Evolutionary conservation across 1,140 invertebrate genomes (phyloP).

Genomic region (Hydropsyche tenuis): DNA sequence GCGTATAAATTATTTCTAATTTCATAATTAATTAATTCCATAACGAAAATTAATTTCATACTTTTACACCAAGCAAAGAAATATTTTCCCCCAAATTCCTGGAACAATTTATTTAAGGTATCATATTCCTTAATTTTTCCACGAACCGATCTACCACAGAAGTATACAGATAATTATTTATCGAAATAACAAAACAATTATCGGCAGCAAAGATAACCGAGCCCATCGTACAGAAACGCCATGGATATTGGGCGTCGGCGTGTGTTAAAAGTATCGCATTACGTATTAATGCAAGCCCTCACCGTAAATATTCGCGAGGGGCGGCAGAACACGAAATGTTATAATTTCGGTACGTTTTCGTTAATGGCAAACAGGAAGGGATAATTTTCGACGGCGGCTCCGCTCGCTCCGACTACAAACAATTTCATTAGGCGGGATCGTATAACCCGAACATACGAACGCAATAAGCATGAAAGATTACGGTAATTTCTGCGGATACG

Average conservation of each 20-base stretch:
- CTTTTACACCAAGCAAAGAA: too few species aligned
- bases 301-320: constrained; percentile 27
- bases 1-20: too few species aligned
- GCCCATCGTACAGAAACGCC: too few species aligned
- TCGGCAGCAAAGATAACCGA: too few species aligned
- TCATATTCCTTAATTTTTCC: too few species aligned
- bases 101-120: too few species aligned
- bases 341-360: constrained; percentile 45
- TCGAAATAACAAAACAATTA: too few species aligned
- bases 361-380: constrained; percentile 46
- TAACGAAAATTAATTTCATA: too few species aligned
- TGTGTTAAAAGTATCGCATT: constrained; percentile 32
- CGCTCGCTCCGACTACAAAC: constrained; percentile 26
- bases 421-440: constrained; percentile 42
- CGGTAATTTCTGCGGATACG: constrained; percentile 39
- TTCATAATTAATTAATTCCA: too few species aligned
- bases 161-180: too few species aligned
- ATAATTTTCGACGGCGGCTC: constrained; percentile 36
- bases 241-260: background rate
- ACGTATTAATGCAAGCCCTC: constrained; percentile 21
- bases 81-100: too few species aligned
- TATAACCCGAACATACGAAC: constrained; percentile 37
- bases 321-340: constrained; percentile 38
- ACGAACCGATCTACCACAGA: too few species aligned
- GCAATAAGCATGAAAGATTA: constrained; percentile 45